These are phyloP conservation scores for Bicyclus anynana DNA, from an alignment of 1,140 invertebrate species.

Conservation along the genomic window DNA sequence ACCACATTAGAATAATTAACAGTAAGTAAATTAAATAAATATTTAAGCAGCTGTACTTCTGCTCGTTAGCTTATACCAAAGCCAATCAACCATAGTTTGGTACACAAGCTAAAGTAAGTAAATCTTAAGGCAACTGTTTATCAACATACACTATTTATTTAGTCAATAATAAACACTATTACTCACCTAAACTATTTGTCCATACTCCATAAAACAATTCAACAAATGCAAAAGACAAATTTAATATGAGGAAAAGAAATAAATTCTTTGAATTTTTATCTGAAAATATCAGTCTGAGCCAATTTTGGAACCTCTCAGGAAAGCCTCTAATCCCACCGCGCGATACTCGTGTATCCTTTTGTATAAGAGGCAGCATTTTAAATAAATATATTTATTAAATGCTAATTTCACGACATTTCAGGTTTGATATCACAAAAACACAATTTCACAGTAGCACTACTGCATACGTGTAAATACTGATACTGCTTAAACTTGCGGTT, in stretches of 20 bases:
- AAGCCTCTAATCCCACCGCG: constrained; percentile 79
- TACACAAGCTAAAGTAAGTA: too few species aligned
- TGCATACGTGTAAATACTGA: constrained; percentile 69
- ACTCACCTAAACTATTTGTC: constrained; percentile 93
- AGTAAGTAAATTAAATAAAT: too few species aligned
- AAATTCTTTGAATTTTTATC: constrained; percentile 96
- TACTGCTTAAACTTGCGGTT: constrained; percentile 50
- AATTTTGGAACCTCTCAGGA: constrained; percentile 85
- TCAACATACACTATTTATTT: neutral
- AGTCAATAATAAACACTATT: neutral
- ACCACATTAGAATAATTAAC: too few species aligned
- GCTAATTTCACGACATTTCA: constrained; percentile 62
- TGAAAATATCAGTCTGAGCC: constrained; percentile 93
- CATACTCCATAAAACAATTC: constrained; percentile 96
- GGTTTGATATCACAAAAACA: constrained; percentile 40
- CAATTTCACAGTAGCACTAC: constrained; percentile 42
- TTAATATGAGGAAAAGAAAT: constrained; percentile 95
- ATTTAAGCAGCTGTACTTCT: too few species aligned
- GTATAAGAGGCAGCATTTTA: constrained; percentile 86
- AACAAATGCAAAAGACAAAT: constrained; percentile 97
- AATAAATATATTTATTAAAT: constrained; percentile 29
- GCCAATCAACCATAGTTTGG: too few species aligned
- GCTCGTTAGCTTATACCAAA: too few species aligned
- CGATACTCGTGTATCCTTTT: constrained; percentile 82
- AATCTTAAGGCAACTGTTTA: too few species aligned